phyloP scores from a whole-genome alignment of 2,888 invertebrate species.

The Drosophila tripunctata region DNA sequence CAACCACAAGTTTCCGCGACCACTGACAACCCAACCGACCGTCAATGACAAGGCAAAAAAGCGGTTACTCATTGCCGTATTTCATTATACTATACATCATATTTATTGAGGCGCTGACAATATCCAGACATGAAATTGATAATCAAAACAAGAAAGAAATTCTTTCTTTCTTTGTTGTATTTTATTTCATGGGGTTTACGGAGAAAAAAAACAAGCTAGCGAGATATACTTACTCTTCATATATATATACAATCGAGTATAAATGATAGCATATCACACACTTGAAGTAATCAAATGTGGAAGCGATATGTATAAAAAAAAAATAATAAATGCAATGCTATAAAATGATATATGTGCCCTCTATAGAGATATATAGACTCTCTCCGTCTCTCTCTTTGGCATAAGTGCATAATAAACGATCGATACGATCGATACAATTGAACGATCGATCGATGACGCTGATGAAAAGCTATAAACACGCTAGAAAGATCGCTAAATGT shows the following conservation, averaged over 20 bases:
- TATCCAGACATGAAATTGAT: constrained; percentile 49
- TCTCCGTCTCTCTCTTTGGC: too few relatives aligned
- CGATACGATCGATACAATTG: constrained; percentile 24
- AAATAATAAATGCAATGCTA: constrained; percentile 15
- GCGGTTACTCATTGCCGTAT: constrained; percentile 51
- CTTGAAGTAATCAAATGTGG: background rate
- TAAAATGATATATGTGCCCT: constrained; percentile 10
- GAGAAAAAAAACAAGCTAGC: background rate
- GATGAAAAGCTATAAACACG: constrained; percentile 62
- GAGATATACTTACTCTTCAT: constrained; percentile 1
- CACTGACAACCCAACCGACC: constrained; percentile 19
- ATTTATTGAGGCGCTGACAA: constrained; percentile 36
- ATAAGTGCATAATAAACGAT: constrained; percentile 20
- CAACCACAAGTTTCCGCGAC: constrained; percentile 30
- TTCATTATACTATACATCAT: too few relatives aligned
- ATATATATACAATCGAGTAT: constrained; percentile 1
- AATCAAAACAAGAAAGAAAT: constrained; percentile 42
- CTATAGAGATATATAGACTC: background rate
- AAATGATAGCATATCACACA: constrained; percentile 13
- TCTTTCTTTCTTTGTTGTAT: too few relatives aligned
- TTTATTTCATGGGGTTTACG: too few relatives aligned
- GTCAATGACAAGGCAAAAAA: constrained; percentile 47
- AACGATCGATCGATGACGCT: constrained; percentile 47
- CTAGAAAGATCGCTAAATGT: constrained; percentile 26
- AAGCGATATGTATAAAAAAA: background rate